A percentile compares a stretch with the other conserved stretches of the same genome.
Evolutionary conservation across 2,888 invertebrate species (phyloP).

Genomic region (Malacosoma neustria): DNA sequence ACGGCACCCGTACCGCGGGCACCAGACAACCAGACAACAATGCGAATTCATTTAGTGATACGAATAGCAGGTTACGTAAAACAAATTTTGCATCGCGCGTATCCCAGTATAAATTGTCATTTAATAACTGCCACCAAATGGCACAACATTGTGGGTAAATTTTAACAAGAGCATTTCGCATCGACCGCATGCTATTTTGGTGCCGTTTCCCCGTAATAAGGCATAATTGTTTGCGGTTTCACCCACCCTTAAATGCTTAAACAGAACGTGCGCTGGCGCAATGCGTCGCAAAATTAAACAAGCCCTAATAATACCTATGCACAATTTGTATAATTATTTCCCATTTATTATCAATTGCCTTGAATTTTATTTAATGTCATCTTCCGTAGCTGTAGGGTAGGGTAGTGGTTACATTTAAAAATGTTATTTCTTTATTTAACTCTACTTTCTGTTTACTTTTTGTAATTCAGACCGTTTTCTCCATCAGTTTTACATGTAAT

Average conservation of each 20-base stretch:
- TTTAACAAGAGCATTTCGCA: constrained; percentile 31
- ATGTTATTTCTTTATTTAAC: background rate
- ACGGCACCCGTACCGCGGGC: no score
- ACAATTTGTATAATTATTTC: constrained; percentile 43
- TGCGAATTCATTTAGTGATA: no score
- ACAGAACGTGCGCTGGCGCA: constrained; percentile 25
- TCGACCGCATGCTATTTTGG: constrained; percentile 40
- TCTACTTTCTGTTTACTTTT: no score
- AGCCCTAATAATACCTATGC: constrained; percentile 29
- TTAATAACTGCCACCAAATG: constrained; percentile 15
- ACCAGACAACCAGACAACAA: no score
- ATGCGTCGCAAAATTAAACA: constrained; percentile 25
- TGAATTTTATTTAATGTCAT: constrained; percentile 32
- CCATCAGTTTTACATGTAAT: no score
- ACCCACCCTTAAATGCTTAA: constrained; percentile 45
- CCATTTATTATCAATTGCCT: constrained; percentile 32
- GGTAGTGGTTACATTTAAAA: no score
- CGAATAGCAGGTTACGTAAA: no score
- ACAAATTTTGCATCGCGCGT: no score
- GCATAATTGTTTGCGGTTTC: constrained; percentile 49
- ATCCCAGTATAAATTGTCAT: no score
- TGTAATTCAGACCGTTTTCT: no score
- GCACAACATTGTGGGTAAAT: constrained; percentile 6
- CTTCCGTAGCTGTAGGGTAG: constrained; percentile 33
- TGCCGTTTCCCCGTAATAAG: constrained; percentile 33